Conservation (phyloP, 2,888 invertebrate species). For the Pseudococcus jackbeardsleyi region DNA sequence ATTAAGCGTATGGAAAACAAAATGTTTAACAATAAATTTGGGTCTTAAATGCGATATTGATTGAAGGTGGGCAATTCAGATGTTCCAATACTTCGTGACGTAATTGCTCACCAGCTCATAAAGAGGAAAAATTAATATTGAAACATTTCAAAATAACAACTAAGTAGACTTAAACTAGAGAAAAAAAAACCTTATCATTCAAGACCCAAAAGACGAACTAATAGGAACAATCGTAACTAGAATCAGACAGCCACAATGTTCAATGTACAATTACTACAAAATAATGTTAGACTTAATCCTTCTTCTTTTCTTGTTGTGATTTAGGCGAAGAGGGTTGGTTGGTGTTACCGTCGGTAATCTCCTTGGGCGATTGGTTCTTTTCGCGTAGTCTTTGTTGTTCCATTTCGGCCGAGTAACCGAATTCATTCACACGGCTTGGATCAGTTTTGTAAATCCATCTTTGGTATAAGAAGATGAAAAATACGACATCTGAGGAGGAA, state of each 20-base stretch:
- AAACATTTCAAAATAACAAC: slow-evolving; percentile 26
- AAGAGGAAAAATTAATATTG: neutral
- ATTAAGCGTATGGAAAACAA: slow-evolving; percentile 23
- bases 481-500: slow-evolving; percentile 86
- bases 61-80: neutral
- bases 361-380: neutral
- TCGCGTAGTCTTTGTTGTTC: slow-evolving; percentile 69
- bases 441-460: slow-evolving; percentile 99
- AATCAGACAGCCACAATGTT: slow-evolving; percentile 47
- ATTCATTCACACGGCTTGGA: slow-evolving; percentile 94
- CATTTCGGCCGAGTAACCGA: slow-evolving; percentile 97
- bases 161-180: slow-evolving; percentile 29
- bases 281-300: slow-evolving; percentile 66
- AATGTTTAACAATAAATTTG: slow-evolving; percentile 29
- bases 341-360: slow-evolving; percentile 57
- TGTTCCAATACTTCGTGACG: neutral
- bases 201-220: slow-evolving; percentile 43
- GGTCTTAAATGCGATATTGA: slow-evolving; percentile 25
- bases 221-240: slow-evolving; percentile 48
- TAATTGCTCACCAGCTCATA: neutral
- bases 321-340: slow-evolving; percentile 63
- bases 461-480: slow-evolving; percentile 98
- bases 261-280: slow-evolving; percentile 37
- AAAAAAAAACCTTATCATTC: slow-evolving; percentile 12
- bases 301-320: slow-evolving; percentile 67